Evolutionary conservation across 2,888 invertebrate species (phyloP).

Genomic region (Atherix ibis): DNA sequence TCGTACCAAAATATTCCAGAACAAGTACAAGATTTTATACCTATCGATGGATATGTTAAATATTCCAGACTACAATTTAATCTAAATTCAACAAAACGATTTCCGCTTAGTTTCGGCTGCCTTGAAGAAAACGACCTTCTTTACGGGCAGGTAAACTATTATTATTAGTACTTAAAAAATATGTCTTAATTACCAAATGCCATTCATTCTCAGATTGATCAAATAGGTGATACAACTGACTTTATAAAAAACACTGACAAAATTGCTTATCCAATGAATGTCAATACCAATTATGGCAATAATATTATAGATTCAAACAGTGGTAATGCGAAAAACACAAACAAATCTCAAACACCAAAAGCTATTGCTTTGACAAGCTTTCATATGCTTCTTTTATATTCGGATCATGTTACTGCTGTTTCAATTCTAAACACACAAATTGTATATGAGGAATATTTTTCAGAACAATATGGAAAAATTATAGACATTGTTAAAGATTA

Average conservation of each 20-base stretch:
- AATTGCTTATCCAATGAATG: conserved; percentile 10
- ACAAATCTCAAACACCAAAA: conserved; percentile 42
- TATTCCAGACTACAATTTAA: conserved; percentile 69
- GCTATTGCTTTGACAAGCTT: conserved; percentile 78
- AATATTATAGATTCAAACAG: too few species aligned
- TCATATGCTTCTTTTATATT: conserved; percentile 71
- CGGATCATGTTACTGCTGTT: conserved; percentile 68
- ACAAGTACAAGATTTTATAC: conserved; percentile 42
- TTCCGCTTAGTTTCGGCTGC: conserved; percentile 75
- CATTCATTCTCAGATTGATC: conserved; percentile 11
- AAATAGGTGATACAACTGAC: conserved; percentile 12
- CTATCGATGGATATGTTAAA: conserved; percentile 52
- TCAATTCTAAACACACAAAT: conserved; percentile 72
- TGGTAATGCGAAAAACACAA: conserved; percentile 17
- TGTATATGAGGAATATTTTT: conserved; percentile 71
- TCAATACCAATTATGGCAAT: conserved; percentile 11
- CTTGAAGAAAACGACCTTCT: conserved; percentile 69
- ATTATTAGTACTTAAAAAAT: neutral
- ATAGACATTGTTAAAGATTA: conserved; percentile 69
- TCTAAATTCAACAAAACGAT: conserved; percentile 45
- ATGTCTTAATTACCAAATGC: neutral
- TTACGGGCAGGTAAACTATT: conserved; percentile 51
- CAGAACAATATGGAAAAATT: conserved; percentile 58
- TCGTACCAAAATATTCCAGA: conserved; percentile 58
- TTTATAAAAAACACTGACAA: conserved; percentile 12